Base-by-base conservation (phyloP, 2,113 vertebrate genomes). In the Labeo catla region DNA sequence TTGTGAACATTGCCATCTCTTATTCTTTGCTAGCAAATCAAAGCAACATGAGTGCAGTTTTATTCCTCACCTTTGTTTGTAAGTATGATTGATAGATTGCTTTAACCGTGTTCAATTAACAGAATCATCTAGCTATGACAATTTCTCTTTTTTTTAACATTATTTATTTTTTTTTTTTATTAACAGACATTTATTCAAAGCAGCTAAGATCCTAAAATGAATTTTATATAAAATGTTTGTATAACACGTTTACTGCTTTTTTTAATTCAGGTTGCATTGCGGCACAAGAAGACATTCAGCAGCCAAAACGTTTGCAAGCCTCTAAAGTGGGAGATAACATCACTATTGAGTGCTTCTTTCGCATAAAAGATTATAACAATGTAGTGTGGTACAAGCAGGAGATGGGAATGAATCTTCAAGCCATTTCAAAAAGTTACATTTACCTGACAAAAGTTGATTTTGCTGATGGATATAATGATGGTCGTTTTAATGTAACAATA, bases 321-420 rank as follows among this genome's bases (percentile, higher is more conserved):
- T 28, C 76, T 12, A 57, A 76, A 63, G 13, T 65, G 3, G 83
- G 83, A 1, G 57, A 76, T 34, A 8, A 16, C 7, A 23, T 84
- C 52, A 84, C 54, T 63, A 77, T 85, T 36, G 57, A 77, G 43
- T 77, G 83, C 73, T 76, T 36, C 45, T 52, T 77, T 11, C 83
- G 59, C 11, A 77, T 52, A 2, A 66, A 11, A 23, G 73, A 85
- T 76, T 85, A 9, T 63, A 85, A 77, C 57, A 76, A 63, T 19
- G 77, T 85, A 45, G 23, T 23, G 23, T 77, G 83, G 83, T 77
- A 85, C 59, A 85, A 85, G 73, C 83, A 85, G 59, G 73, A 65
- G 23, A 59, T 85, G 1, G 83, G 83, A 28, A 77, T 8, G 54
- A 50, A 50, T 10, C 73, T 76, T 76, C 39, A 77, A 13, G 9